Evolutionary conservation across 2,113 vertebrate genomes (phyloP).

Genomic region (Cebidichthys violaceus): DNA sequence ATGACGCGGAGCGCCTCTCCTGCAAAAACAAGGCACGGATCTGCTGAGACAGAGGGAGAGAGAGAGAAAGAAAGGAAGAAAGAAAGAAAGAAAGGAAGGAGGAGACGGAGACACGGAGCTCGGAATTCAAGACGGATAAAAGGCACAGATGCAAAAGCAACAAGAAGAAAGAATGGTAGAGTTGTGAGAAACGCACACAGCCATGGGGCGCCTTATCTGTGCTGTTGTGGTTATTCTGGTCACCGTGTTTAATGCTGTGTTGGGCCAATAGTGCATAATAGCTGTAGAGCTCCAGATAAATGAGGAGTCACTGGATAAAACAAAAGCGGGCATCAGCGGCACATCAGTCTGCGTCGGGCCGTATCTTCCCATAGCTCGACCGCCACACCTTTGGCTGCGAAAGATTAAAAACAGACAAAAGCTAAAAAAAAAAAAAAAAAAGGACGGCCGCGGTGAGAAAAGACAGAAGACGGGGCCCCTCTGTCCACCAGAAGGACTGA

Average conservation of each 20-base stretch:
- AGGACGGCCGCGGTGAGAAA: constrained; percentile 31
- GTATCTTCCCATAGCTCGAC: constrained; percentile 49
- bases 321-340: constrained; percentile 47
- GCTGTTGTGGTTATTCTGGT: constrained; percentile 41
- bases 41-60: constrained; percentile 22
- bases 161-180: not conserved
- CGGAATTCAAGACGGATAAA: constrained; percentile 24
- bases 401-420: constrained; percentile 64
- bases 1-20: constrained; percentile 70
- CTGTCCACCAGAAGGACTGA: constrained; percentile 50
- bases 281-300: constrained; percentile 58
- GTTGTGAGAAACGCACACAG: not conserved
- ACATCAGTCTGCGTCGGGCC: constrained; percentile 65
- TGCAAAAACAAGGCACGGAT: constrained; percentile 72
- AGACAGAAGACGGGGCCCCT: constrained; percentile 32
- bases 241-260: constrained; percentile 38
- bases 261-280: constrained; percentile 36
- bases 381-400: constrained; percentile 52
- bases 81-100: no score
- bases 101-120: constrained; percentile 1
- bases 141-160: constrained; percentile 8
- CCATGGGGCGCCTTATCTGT: constrained; percentile 33
- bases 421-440: no score
- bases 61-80: no score
- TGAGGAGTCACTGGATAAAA: constrained; percentile 39